Conservation (phyloP, 1,140 invertebrate genomes). For the Gerris buenoi region DNA sequence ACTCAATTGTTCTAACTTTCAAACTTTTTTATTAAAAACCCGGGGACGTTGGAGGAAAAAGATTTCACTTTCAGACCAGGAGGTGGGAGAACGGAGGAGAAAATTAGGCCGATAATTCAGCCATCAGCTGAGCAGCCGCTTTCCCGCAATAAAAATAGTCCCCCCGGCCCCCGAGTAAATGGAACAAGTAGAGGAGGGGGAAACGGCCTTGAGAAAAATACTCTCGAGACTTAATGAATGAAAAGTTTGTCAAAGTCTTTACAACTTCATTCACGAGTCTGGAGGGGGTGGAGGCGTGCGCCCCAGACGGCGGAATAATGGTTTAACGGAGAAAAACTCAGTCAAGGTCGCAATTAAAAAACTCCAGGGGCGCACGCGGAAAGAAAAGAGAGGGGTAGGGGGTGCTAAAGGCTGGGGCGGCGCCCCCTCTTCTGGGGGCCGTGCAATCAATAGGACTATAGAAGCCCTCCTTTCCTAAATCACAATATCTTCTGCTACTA, state of each 20-base stretch:
- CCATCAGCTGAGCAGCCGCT: not conserved
- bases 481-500: too few species aligned
- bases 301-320: not conserved
- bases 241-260: slow-evolving; percentile 1
- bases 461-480: too few species aligned
- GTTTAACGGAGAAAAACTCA: not conserved
- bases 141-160: not conserved
- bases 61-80: not conserved
- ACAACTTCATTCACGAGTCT: not conserved
- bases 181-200: not conserved
- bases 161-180: too few species aligned
- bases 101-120: not conserved
- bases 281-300: not conserved
- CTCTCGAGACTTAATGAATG: not conserved
- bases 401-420: not conserved
- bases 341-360: slow-evolving; percentile 5
- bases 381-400: not conserved
- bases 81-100: not conserved
- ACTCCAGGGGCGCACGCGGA: not conserved
- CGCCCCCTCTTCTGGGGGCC: not conserved
- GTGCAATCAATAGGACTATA: not conserved
- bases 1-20: too few species aligned
- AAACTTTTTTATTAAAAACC: too few species aligned
- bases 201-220: not conserved
- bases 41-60: not conserved